Evolutionary conservation across 2,888 invertebrate species (phyloP).

Genomic region (Marasmarcha lunaedactyla): DNA sequence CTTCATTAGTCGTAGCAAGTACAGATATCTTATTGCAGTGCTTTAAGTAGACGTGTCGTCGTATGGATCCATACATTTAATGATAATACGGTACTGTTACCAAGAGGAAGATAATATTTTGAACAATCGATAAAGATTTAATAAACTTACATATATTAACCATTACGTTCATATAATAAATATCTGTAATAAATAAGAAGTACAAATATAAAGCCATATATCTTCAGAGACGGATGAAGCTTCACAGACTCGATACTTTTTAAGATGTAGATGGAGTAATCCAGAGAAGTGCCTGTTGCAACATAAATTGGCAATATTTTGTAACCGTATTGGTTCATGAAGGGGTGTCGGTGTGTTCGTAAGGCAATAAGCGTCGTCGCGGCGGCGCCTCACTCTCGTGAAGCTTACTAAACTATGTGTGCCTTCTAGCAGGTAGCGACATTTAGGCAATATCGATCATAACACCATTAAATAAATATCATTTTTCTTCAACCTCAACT

Average conservation of each 20-base stretch:
- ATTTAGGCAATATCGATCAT: constrained; percentile 58
- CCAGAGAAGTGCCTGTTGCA: constrained; percentile 69
- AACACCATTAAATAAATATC: constrained; percentile 40
- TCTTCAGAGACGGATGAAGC: constrained; percentile 54
- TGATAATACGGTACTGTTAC: constrained; percentile 35
- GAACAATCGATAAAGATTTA: constrained; percentile 23
- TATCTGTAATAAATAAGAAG: constrained; percentile 46
- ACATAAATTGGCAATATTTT: constrained; percentile 68
- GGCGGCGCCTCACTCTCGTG: constrained; percentile 43
- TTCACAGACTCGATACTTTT: constrained; percentile 58
- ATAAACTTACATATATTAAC: constrained; percentile 38
- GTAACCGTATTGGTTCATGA: constrained; percentile 53
- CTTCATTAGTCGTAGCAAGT: constrained; percentile 59
- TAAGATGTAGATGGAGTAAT: constrained; percentile 69
- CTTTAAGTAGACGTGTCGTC: constrained; percentile 67
- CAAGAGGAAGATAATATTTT: constrained; percentile 41
- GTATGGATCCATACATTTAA: constrained; percentile 57
- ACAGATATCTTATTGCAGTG: constrained; percentile 70
- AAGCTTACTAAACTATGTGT: constrained; percentile 69
- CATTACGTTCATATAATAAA: constrained; percentile 40
- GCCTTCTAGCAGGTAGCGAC: constrained; percentile 68
- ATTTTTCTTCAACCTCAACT: constrained; percentile 22
- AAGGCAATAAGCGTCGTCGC: constrained; percentile 6
- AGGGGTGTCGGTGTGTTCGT: constrained; percentile 26
- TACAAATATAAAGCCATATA: constrained; percentile 46